Evolutionary conservation across 2,113 vertebrate species (phyloP).

Genomic region (Mus spicilegus): DNA sequence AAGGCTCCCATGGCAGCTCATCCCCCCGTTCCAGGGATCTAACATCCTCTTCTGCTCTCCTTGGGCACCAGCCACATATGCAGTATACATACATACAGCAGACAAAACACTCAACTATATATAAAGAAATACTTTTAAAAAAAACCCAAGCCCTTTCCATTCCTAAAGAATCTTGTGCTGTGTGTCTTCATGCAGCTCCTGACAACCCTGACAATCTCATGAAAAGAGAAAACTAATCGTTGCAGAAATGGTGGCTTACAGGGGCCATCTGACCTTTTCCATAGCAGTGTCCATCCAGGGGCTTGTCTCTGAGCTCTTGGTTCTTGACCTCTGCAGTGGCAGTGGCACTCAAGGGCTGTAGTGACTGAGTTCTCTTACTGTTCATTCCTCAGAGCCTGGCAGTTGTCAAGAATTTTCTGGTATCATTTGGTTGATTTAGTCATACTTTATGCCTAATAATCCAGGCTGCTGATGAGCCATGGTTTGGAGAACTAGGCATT

Average conservation of each 20-base stretch:
- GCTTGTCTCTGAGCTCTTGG: not conserved
- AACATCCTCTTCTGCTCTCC: not conserved
- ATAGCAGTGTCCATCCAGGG: not conserved
- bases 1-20: not conserved
- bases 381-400: not conserved
- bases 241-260: not conserved
- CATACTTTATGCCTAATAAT: not conserved
- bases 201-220: not conserved
- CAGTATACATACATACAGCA: not conserved
- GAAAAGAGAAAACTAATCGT: not conserved
- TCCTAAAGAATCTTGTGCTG: not conserved
- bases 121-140: not conserved
- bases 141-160: not conserved
- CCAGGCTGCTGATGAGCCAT: not conserved
- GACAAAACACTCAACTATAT: not conserved
- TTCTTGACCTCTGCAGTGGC: not conserved
- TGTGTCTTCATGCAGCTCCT: not conserved
- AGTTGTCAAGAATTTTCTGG: not conserved
- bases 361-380: not conserved
- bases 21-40: not conserved
- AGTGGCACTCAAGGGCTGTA: not conserved
- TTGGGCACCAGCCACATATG: not conserved
- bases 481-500: not conserved
- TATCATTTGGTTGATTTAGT: constrained; percentile 37
- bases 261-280: not conserved